Evolutionary conservation across 2,888 invertebrate species (phyloP).

Genomic region (Pasiphila rectangulata): DNA sequence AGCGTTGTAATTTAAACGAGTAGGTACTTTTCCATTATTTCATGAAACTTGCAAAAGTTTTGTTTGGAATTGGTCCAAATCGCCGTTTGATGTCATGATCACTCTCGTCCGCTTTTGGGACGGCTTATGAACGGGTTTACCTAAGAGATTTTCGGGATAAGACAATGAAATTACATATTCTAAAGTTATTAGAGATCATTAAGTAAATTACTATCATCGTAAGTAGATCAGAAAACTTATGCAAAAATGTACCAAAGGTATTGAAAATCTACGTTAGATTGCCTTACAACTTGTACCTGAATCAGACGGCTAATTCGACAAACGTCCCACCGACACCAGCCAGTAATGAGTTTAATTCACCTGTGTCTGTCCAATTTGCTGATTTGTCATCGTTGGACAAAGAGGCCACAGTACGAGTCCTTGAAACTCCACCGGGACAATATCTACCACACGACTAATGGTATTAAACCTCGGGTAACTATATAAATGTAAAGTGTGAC

Average conservation of each 20-base stretch:
- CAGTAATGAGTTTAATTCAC: constrained; percentile 16
- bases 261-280: no score
- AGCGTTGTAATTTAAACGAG: background rate
- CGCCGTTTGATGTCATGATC: constrained; percentile 8
- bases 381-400: constrained; percentile 17
- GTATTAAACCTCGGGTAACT: constrained; percentile 1
- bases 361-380: constrained; percentile 16
- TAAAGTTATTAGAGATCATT: constrained; percentile 1
- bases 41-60: constrained; percentile 3
- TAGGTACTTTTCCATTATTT: background rate
- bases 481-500: constrained; percentile 1
- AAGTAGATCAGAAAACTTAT: no score
- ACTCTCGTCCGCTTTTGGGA: background rate
- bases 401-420: constrained; percentile 9
- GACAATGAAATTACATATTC: background rate
- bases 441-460: background rate
- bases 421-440: constrained; percentile 8
- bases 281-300: no score
- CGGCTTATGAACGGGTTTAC: background rate
- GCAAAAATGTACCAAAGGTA: no score
- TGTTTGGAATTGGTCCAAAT: constrained; percentile 16
- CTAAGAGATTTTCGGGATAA: background rate
- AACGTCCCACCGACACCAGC: background rate
- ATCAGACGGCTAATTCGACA: no score
- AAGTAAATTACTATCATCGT: no score